Base-by-base conservation (phyloP, 2,888 invertebrate genomes). In the Conops quadrifasciatus region DNA sequence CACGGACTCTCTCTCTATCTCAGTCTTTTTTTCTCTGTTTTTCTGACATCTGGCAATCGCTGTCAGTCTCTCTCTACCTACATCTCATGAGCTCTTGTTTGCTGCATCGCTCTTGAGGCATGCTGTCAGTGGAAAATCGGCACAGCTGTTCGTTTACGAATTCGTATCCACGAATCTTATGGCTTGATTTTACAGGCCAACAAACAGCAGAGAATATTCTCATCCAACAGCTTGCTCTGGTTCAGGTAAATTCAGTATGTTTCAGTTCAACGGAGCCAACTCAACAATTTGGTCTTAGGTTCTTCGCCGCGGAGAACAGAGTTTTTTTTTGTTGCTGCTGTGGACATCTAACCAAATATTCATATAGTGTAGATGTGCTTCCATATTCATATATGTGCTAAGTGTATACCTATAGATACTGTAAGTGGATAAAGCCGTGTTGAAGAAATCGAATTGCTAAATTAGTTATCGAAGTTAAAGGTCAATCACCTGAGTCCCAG, bases 221-320 rank as follows among this genome's bases (percentile, higher is more conserved):
- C n/a, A n/a, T n/a, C n/a, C n/a, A n/a, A n/a, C n/a, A n/a, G n/a
- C n/a, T n/a, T n/a, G n/a, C n/a, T n/a, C n/a, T n/a, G n/a, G 49
- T 19, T 16, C 24, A 4, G 4, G 24, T 26, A 19, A 36, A 60
- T 28, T 24, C 47, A 21, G 47, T 9, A 7, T 19, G 36, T 36
- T 58, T 67, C 47, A 68, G 67, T 68, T 49, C 49, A 68, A 60
- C 67, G 60, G 49, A 68, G 60, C 45, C 24, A 68, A 49, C 49
- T 68, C 59, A 60, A 60, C 67, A 59, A 49, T 28, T 28, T 59
- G 67, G 67, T 68, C 49, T 26, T 21, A 36, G 16, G 26, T 30
- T 68, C 16, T 21, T 28, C 47, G 49, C 11, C 67, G 67, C 60
- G 60, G 60, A 59, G 26, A 30, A 66, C 36, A 9, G 24, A 13